Conservation (phyloP, 2,888 invertebrate genomes). For the Desoria tigrina region DNA sequence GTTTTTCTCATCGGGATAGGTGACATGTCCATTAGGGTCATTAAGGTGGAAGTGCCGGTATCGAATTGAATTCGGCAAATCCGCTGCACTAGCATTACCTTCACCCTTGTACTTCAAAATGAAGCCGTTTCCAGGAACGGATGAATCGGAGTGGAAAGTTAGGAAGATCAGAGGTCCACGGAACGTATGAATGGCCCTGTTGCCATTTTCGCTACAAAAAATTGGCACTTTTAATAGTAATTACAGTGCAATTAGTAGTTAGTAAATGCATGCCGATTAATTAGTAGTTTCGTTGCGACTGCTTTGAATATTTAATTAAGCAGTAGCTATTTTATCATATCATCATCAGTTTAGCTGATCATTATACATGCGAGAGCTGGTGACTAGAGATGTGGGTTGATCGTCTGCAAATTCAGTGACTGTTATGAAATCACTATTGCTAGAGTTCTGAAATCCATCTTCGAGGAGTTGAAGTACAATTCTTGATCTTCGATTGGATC, state of each 20-base stretch:
- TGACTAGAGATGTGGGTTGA: slow-evolving; percentile 25
- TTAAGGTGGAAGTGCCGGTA: slow-evolving; percentile 30
- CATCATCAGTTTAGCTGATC: neutral
- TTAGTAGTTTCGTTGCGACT: neutral
- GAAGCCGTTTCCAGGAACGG: slow-evolving; percentile 37
- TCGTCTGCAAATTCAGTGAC: slow-evolving; percentile 39
- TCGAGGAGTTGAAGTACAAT: slow-evolving; percentile 33
- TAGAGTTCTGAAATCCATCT: slow-evolving; percentile 41
- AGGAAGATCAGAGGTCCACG: slow-evolving; percentile 35
- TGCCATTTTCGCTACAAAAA: slow-evolving; percentile 30
- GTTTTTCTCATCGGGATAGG: slow-evolving; percentile 23
- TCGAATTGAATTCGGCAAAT: slow-evolving; percentile 26
- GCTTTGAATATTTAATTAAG: neutral
- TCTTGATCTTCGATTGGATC: slow-evolving; percentile 26
- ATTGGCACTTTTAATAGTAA: neutral
- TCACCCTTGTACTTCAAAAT: slow-evolving; percentile 31
- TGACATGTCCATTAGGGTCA: slow-evolving; percentile 14
- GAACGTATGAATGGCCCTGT: slow-evolving; percentile 33
- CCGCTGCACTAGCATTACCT: slow-evolving; percentile 27
- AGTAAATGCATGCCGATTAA: no score
- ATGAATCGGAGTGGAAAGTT: slow-evolving; percentile 31
- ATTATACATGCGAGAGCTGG: slow-evolving; percentile 36
- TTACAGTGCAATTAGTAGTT: no score
- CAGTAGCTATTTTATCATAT: no score
- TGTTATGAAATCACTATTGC: slow-evolving; percentile 37